Evolutionary conservation across 2,888 invertebrate genomes (phyloP).

Genomic region (Pristionchus exspectatus): DNA sequence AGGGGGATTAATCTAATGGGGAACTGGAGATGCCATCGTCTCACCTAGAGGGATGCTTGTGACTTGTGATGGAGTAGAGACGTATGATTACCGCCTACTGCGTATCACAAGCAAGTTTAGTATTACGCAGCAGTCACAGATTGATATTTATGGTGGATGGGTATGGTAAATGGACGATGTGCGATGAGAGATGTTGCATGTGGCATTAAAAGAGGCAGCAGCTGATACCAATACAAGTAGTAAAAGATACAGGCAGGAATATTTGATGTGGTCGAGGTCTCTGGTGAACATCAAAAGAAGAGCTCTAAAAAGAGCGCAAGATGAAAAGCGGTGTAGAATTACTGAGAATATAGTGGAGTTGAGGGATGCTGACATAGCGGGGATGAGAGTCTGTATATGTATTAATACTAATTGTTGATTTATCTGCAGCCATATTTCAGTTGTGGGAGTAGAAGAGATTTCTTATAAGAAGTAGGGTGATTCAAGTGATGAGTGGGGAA

Average conservation of each 20-base stretch:
- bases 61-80: too few relatives aligned
- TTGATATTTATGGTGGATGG: constrained; percentile 15
- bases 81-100: not conserved
- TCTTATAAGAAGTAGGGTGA: constrained; percentile 22
- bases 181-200: not conserved
- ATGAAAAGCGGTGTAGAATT: not conserved
- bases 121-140: not conserved
- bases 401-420: not conserved
- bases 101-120: not conserved
- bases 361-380: not conserved
- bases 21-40: not conserved
- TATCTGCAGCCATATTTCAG: not conserved
- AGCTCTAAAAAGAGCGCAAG: not conserved
- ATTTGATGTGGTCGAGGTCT: not conserved
- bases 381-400: not conserved
- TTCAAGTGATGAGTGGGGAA: constrained; percentile 34
- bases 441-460: not conserved
- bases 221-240: not conserved
- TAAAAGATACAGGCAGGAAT: not conserved
- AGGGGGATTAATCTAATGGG: constrained; percentile 18
- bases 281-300: not conserved
- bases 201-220: not conserved
- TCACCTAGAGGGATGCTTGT: not conserved
- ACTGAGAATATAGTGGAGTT: constrained; percentile 23
- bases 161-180: not conserved